Evolutionary conservation across 2,113 vertebrate species (phyloP), one percentile per base, ranked within the genome.

Genomic region (Ageneiosus marmoratus): DNA sequence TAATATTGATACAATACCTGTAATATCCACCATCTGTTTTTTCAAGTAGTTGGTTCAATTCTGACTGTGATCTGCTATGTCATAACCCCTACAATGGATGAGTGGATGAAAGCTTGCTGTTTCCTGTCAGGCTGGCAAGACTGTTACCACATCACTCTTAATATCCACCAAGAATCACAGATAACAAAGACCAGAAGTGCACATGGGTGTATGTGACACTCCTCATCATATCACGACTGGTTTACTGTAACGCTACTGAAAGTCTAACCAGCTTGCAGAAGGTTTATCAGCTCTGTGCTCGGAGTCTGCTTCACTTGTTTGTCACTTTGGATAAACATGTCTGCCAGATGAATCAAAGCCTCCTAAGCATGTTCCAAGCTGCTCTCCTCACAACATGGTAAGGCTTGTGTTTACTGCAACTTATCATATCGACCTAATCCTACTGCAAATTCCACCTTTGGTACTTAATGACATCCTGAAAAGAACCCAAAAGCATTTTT

Each of bases 311-410:
- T 74, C 27, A 75, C 48, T 53, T 75, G 46, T 74, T 27, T 46
- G 41, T n/a, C 41, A 48, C 12, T 50, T 73, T 48, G 44, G 5
- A 73, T 27, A 32, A 74, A 29, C n/a, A 24, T 18, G n/a, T 51
- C 70, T 51, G 70, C 70, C 73, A 75, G 34, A 75, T 55, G 29
- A 75, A 55, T 75, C 20, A 75, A 55, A 22, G 50, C 37, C 18
- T 55, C 50, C 16, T 32, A 48, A 50, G 72, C 48, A 55, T 50
- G 11, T 44, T 20, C 44, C 41, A 63, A 78, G 22, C 37, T 78
- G 41, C 20, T 48, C 55, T 44, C 15, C 12, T 46, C 9, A 78
- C 7, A 37, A 77, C 27, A 56, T 27, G 3, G 50, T 37, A 16
- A 62, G 27, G 16, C 56, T 27, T 46, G 77, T 46, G n/a, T 74